These are phyloP conservation scores for Tichodroma muraria DNA, from an alignment of 2,113 vertebrate species.

Conservation along the genomic window DNA sequence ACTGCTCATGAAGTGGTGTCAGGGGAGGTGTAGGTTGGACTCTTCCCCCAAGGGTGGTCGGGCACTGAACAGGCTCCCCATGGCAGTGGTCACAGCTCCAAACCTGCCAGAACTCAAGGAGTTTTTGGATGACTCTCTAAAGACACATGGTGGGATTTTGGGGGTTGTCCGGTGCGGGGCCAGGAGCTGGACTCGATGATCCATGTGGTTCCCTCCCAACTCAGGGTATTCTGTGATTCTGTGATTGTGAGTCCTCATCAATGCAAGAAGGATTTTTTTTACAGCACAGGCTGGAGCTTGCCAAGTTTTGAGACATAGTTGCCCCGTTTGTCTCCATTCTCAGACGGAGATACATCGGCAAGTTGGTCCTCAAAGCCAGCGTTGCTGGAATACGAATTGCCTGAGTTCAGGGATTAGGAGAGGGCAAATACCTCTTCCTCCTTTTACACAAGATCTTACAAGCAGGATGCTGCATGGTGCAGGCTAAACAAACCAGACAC, in stretches of 20 bases:
- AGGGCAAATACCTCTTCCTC: not conserved
- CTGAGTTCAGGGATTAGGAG: not conserved
- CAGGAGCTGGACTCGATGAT: not conserved
- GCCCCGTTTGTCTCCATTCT: fast-evolving
- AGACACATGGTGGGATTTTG: no score
- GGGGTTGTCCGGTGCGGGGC: not conserved
- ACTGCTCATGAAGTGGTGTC: not conserved
- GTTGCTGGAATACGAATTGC: not conserved
- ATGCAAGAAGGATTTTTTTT: not conserved
- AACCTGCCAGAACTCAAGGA: not conserved
- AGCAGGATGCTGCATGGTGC: not conserved
- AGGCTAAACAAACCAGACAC: not conserved
- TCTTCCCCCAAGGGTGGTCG: not conserved
- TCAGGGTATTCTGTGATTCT: not conserved
- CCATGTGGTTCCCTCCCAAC: fast-evolving
- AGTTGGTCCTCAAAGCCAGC: not conserved
- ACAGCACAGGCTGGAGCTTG: not conserved
- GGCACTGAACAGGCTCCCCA: not conserved
- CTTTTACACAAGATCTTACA: not conserved
- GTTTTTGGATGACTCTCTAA: not conserved
- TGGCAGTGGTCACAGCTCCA: not conserved
- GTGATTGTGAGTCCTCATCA: not conserved
- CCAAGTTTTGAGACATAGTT: not conserved
- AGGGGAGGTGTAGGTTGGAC: not conserved
- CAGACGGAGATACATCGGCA: not conserved